Conservation (phyloP, 2,113 vertebrate species). For the Aphyosemion australe region DNA sequence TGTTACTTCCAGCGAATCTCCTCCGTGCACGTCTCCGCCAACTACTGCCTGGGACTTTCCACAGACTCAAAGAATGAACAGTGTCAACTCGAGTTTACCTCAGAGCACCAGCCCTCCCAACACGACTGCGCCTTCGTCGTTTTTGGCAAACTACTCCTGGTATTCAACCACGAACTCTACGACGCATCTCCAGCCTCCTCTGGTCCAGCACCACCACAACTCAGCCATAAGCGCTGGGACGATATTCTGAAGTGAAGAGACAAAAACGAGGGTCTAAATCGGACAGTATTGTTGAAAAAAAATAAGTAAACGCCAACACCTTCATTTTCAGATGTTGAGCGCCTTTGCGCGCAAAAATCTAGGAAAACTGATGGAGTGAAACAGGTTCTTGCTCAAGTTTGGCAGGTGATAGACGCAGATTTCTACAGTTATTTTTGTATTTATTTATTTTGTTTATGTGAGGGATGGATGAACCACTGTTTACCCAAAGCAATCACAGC, state of each 20-base stretch:
- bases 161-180: conserved; percentile 86
- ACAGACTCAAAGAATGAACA: conserved; percentile 83
- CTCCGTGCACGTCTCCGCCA: conserved; percentile 86
- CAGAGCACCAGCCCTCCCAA: conserved; percentile 82
- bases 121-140: conserved; percentile 81
- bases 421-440: conserved; percentile 83
- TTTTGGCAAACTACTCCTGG: conserved; percentile 93
- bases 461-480: conserved; percentile 77
- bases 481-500: conserved; percentile 78
- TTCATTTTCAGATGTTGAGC: conserved; percentile 59
- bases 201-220: conserved; percentile 86
- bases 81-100: conserved; percentile 78
- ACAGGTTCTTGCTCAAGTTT: conserved; percentile 42
- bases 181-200: conserved; percentile 84
- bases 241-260: conserved; percentile 83
- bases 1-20: conserved; percentile 85
- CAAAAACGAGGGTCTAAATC: conserved; percentile 37
- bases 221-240: conserved; percentile 86
- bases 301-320: conserved; percentile 12
- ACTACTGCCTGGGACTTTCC: conserved; percentile 90
- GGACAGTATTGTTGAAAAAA: conserved; percentile 63
- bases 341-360: conserved; percentile 42
- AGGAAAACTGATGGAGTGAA: conserved; percentile 49
- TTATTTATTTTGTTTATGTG: conserved; percentile 82
- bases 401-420: conserved; percentile 66